These are phyloP conservation scores for Dolichomitus sp. DNA, from an alignment of 2,888 invertebrate species.

Conservation along the genomic window DNA sequence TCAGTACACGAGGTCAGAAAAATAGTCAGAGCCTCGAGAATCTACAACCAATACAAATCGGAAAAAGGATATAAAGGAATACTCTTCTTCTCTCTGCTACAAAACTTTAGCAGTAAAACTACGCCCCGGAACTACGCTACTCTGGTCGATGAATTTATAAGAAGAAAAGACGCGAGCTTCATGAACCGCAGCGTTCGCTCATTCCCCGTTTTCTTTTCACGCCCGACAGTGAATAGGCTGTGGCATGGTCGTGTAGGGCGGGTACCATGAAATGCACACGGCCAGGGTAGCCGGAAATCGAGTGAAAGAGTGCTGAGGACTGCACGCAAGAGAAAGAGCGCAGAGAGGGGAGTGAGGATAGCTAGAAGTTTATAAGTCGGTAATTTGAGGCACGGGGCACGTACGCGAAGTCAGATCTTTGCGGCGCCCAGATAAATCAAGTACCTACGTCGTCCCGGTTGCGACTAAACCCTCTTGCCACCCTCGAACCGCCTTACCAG, in stretches of 20 bases:
- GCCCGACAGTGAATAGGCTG: constrained; percentile 23
- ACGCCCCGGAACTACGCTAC: neutral
- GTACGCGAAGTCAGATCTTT: constrained; percentile 85
- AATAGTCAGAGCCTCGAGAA: no score
- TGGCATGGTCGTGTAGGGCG: neutral
- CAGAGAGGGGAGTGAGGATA: constrained; percentile 50
- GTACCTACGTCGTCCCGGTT: constrained; percentile 78
- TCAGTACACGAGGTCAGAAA: neutral
- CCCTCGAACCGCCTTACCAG: constrained; percentile 61
- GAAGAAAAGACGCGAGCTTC: constrained; percentile 1
- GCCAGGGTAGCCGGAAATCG: constrained; percentile 35
- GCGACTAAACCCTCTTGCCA: constrained; percentile 57
- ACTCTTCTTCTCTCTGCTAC: neutral
- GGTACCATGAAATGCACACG: neutral
- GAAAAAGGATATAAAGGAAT: neutral
- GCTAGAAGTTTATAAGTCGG: constrained; percentile 85
- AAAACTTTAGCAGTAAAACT: constrained; percentile 1
- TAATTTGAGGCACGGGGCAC: constrained; percentile 85
- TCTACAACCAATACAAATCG: neutral
- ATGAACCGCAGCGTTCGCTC: constrained; percentile 1
- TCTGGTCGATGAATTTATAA: constrained; percentile 18
- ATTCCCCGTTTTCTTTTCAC: neutral
- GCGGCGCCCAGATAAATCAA: constrained; percentile 85
- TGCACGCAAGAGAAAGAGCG: constrained; percentile 51
- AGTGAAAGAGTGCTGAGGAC: constrained; percentile 53